These are phyloP conservation scores for Melanocharis versteri DNA, from an alignment of 2,113 vertebrate species.

Conservation along the genomic window DNA sequence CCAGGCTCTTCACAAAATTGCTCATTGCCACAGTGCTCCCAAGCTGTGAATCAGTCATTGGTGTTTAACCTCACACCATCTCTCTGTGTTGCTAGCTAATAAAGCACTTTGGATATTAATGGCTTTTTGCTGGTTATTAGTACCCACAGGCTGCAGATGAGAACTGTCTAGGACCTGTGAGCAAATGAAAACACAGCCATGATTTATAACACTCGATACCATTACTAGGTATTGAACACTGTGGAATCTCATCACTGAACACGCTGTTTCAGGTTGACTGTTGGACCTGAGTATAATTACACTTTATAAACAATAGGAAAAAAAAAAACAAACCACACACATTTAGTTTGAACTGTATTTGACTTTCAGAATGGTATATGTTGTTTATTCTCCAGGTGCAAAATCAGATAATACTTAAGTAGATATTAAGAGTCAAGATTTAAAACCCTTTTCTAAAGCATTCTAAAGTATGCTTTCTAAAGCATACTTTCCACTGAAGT, in stretches of 20 bases:
- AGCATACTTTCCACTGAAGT: neutral
- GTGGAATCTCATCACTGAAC: neutral
- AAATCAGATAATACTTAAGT: conserved; percentile 1
- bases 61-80: neutral
- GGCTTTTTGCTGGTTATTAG: neutral
- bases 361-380: neutral
- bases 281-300: neutral
- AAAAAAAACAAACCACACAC: rapidly evolving
- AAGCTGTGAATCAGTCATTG: neutral
- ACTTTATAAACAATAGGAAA: neutral
- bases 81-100: neutral
- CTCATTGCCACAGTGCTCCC: neutral
- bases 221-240: neutral
- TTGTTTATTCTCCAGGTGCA: conserved; percentile 33
- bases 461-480: neutral
- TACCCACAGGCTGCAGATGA: neutral
- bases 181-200: neutral
- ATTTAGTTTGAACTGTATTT: neutral
- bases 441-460: neutral
- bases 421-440: neutral
- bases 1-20: neutral
- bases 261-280: neutral
- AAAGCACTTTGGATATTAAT: neutral
- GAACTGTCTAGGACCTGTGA: neutral
- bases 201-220: neutral